Evolutionary conservation across 1,140 invertebrate genomes (phyloP), one percentile per base, ranked within the genome.

Genomic region (Planococcus citri): DNA sequence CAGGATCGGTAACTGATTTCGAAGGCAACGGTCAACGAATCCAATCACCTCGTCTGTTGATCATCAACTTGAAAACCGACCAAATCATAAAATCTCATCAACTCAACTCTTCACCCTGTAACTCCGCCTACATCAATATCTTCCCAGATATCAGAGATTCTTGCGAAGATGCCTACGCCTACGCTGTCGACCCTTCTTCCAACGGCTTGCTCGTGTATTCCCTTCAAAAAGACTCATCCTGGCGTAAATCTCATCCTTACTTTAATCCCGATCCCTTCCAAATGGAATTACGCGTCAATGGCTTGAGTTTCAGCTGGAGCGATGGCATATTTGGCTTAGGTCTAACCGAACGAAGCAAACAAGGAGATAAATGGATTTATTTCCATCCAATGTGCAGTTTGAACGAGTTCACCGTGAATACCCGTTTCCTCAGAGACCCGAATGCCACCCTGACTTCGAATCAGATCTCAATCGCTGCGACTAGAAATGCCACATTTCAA

Each of bases 301-400:
- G 88, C 1, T 76, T 91, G 0, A 90, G 90, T 75, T 92, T 90
- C 80, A 88, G 91, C 77, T 91, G 89, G 89, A 83, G 85, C 61
- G 89, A 92, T 78, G 89, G 89, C 6, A 88, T 92, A 60, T 91
- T 91, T 72, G 89, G 89, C 0, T 87, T 91, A 78, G 83, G 85
- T 0, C 75, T 90, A 1, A 85, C 88, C 0, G 84, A 88, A 0
- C 76, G 83, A 12, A 80, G 83, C 0, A 71, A 77, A 20, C 85
- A 88, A 73, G 88, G 87, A 37, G 88, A 80, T 73, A 83, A 87
- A 71, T 86, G 84, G 0, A 76, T 91, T 8, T 89, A 86, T 76
- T 91, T 92, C 78, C 88, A 87, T 75, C 88, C 89, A 0, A 75
- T 92, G 29, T 85, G 88, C 38, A 90, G 88, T 74, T 79, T 86